Conservation (phyloP, 2,113 vertebrate species). For the Zootoca vivipara region DNA sequence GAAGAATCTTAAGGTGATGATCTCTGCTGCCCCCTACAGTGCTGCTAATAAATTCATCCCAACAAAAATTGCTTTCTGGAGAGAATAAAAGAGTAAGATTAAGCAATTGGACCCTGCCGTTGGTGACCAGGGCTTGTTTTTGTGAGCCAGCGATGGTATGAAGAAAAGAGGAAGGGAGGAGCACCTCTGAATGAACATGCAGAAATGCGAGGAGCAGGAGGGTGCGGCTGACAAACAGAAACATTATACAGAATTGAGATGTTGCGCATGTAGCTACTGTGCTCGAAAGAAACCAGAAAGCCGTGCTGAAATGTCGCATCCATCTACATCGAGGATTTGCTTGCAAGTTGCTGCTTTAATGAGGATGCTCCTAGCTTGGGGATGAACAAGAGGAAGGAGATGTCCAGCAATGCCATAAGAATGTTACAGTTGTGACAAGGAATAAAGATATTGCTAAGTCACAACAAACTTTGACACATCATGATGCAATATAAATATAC, state of each 20-base stretch:
- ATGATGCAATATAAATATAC: background rate
- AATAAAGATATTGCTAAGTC: background rate
- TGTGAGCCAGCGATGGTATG: background rate
- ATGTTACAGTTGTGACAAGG: background rate
- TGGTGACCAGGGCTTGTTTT: constrained; percentile 35
- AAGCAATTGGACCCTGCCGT: no score
- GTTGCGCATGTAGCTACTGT: background rate
- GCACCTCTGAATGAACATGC: background rate
- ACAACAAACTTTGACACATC: background rate
- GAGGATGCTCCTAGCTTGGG: background rate
- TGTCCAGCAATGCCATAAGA: rapidly evolving
- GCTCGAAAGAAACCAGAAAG: background rate
- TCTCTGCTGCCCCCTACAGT: background rate
- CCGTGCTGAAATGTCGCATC: background rate
- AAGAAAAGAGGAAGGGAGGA: background rate
- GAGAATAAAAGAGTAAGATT: background rate
- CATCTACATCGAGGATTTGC: no score
- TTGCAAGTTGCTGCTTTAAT: background rate
- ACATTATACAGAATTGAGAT: background rate
- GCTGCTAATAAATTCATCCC: background rate
- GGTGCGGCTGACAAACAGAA: background rate
- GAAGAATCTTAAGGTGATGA: background rate
- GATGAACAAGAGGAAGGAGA: background rate
- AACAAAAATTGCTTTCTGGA: background rate
- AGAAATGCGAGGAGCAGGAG: constrained; percentile 8